Evolutionary conservation across 2,113 vertebrate species (phyloP).

Genomic region (Rafetus swinhoei): DNA sequence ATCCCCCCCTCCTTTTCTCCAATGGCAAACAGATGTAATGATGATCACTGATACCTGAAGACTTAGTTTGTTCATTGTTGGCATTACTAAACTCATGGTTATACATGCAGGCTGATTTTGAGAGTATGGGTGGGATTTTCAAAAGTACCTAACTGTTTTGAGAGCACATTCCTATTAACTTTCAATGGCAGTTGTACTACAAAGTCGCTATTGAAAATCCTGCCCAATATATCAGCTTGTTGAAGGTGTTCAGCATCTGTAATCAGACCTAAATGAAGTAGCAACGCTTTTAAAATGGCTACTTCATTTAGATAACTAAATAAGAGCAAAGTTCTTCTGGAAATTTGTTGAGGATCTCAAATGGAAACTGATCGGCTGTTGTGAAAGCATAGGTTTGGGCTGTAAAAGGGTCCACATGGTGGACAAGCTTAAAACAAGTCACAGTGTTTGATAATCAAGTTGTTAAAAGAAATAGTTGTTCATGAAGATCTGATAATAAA

Average conservation of each 20-base stretch:
- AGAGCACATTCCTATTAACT: background rate
- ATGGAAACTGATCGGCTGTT: accelerated
- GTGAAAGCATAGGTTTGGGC: background rate
- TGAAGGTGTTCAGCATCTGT: background rate
- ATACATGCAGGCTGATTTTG: background rate
- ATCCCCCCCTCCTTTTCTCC: background rate
- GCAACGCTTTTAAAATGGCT: too few relatives aligned
- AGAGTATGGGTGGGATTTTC: slow-evolving; percentile 17
- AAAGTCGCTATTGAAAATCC: background rate
- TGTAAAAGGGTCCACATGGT: background rate
- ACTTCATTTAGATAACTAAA: background rate
- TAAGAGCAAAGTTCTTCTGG: background rate
- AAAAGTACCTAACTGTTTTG: background rate
- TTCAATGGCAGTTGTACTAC: background rate
- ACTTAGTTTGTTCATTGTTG: background rate
- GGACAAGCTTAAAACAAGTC: background rate
- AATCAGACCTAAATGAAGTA: background rate
- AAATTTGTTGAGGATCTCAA: background rate
- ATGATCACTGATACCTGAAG: background rate
- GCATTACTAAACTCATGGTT: background rate
- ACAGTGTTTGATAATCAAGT: accelerated
- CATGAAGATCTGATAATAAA: background rate
- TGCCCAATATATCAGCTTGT: background rate
- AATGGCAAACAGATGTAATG: background rate
- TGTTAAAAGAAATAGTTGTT: background rate